A percentile compares a stretch with the other conserved stretches of the same genome.
phyloP scores from a whole-genome alignment of 2,888 invertebrate species.

The Lycia hirtaria region DNA sequence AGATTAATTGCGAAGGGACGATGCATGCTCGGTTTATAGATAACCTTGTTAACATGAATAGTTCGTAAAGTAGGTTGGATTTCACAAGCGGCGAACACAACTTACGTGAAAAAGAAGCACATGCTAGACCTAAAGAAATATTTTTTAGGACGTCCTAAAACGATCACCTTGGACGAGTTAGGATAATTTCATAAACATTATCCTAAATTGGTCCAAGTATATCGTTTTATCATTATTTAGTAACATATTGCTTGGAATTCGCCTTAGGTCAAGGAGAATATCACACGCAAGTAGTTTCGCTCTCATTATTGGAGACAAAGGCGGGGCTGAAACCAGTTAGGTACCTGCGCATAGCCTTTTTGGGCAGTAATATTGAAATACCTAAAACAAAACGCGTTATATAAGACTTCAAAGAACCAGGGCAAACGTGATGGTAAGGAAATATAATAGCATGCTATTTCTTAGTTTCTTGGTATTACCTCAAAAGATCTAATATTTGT shows the following conservation, averaged over 20 bases:
- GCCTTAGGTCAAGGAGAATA: conserved; percentile 22
- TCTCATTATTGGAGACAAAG: conserved; percentile 8
- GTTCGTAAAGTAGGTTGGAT: conserved; percentile 1
- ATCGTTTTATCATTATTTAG: conserved; percentile 7
- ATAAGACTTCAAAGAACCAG: conserved; percentile 19
- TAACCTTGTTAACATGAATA: conserved; percentile 12
- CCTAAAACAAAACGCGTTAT: conserved; percentile 23
- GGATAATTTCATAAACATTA: conserved; percentile 7
- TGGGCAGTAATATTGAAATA: conserved; percentile 13
- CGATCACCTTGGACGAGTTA: conserved; percentile 10
- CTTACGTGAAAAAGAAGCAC: background rate
- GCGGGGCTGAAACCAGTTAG: conserved; percentile 2
- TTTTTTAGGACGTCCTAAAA: background rate
- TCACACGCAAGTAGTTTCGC: conserved; percentile 2
- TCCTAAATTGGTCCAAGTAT: conserved; percentile 1
- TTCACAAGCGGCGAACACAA: background rate
- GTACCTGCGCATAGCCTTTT: conserved; percentile 10
- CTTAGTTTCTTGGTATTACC: conserved; percentile 18
- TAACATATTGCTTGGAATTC: conserved; percentile 11
- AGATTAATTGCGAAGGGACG: conserved; percentile 2
- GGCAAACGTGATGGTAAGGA: conserved; percentile 26
- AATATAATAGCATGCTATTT: conserved; percentile 17
- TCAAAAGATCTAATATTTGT: conserved; percentile 10
- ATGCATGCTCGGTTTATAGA: conserved; percentile 9
- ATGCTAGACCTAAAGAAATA: background rate